Conservation (phyloP, 2,113 vertebrate species). For the Muntiacus reevesi region DNA sequence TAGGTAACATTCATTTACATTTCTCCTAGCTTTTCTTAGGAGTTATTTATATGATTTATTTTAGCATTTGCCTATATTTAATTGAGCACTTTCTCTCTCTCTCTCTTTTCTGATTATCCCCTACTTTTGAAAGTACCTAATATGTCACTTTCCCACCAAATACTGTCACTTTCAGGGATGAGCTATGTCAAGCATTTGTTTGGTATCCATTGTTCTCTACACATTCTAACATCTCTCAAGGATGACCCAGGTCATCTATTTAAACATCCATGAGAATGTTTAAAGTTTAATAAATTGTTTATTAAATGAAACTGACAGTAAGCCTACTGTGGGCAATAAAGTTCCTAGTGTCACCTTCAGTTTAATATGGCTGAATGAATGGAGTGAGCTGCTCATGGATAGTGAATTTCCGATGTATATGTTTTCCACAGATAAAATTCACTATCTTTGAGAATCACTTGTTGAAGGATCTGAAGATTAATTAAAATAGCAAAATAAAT, state of each 20-base stretch:
- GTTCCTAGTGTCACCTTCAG: background rate
- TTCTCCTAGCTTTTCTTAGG: background rate
- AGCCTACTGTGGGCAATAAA: background rate
- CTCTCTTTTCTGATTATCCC: background rate
- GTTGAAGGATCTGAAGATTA: background rate
- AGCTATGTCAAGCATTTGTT: background rate
- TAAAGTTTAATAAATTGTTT: slow-evolving; percentile 3
- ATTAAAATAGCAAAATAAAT: background rate
- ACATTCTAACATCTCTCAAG: background rate
- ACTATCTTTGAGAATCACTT: background rate
- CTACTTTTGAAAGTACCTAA: background rate
- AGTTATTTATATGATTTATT: background rate
- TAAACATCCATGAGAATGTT: background rate
- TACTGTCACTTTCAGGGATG: background rate
- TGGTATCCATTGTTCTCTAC: background rate
- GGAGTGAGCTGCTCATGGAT: background rate
- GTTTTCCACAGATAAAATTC: slow-evolving; percentile 16
- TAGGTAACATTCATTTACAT: background rate
- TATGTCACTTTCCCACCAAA: background rate
- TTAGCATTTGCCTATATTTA: background rate
- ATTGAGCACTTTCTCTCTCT: background rate
- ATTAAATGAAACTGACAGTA: background rate
- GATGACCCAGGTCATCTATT: background rate
- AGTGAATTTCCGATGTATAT: background rate
- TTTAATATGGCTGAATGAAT: background rate